phyloP scores from a whole-genome alignment of 2,113 vertebrate species.

The Ceuthmochares aereus region DNA sequence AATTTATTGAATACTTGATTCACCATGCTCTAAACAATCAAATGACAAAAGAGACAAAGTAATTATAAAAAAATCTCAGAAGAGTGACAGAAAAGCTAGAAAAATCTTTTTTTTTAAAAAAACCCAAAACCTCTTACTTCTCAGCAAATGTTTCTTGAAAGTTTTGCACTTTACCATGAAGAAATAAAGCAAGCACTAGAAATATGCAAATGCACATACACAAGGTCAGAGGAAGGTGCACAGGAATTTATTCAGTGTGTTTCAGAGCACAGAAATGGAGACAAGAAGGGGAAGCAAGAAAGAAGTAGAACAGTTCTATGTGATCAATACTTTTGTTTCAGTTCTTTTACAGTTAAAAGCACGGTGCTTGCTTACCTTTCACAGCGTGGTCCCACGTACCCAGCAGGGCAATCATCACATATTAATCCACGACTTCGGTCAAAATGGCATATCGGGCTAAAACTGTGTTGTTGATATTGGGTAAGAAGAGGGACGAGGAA shows the following conservation, averaged over 20 bases:
- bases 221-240: not conserved
- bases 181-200: not conserved
- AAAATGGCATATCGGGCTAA: constrained; percentile 93
- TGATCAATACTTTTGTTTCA: not conserved
- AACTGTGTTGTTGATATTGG: constrained; percentile 80
- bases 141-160: constrained; percentile 21
- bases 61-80: constrained; percentile 57
- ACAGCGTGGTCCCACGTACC: constrained; percentile 87
- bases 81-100: not conserved
- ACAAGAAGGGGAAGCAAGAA: not conserved
- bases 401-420: constrained; percentile 87
- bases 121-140: not conserved
- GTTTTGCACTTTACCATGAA: constrained; percentile 3
- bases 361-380: constrained; percentile 85
- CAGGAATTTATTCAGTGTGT: not conserved
- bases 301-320: not conserved
- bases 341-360: not conserved
- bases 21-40: constrained; percentile 14
- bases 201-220: not conserved
- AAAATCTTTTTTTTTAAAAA: not conserved
- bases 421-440: constrained; percentile 81
- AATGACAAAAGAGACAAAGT: constrained; percentile 51
- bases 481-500: constrained; percentile 64
- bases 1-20: constrained; percentile 46
- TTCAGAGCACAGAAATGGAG: not conserved